Evolutionary conservation across 2,113 vertebrate genomes (phyloP).

Genomic region (Seriola quinqueradiata): DNA sequence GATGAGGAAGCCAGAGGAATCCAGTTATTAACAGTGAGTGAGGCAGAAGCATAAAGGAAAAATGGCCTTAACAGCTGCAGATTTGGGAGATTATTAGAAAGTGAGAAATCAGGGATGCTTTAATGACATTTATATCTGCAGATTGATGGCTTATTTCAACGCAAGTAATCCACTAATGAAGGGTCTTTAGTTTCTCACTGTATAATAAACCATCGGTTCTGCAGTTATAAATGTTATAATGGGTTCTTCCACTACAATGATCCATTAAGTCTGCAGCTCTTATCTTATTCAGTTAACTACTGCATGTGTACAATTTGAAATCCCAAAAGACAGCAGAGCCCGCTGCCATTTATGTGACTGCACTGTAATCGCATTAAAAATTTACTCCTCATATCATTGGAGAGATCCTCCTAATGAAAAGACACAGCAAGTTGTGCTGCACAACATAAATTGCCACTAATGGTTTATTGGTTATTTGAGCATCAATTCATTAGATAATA

Average conservation of each 20-base stretch:
- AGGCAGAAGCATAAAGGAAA: too few species aligned
- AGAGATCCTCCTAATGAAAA: too few species aligned
- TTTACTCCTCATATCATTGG: too few species aligned
- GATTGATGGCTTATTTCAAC: not conserved
- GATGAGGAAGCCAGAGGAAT: too few species aligned
- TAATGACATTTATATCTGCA: not conserved
- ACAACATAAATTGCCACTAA: too few species aligned
- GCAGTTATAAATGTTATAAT: not conserved
- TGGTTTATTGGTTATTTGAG: not conserved
- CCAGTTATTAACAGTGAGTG: too few species aligned
- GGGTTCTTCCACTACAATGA: not conserved
- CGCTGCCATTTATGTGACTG: not conserved
- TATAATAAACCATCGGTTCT: not conserved
- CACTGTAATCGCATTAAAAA: not conserved
- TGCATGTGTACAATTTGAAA: not conserved
- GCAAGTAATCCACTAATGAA: not conserved
- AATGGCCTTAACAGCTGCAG: too few species aligned
- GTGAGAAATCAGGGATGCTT: not conserved
- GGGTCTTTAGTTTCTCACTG: not conserved
- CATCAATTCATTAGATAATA: not conserved
- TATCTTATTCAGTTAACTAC: not conserved
- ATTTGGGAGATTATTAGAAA: not conserved
- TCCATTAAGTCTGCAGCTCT: not conserved
- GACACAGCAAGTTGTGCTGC: too few species aligned
- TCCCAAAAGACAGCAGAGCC: not conserved